phyloP scores from a whole-genome alignment of 2,113 vertebrate species.

The Pomatorhinus ruficollis region DNA sequence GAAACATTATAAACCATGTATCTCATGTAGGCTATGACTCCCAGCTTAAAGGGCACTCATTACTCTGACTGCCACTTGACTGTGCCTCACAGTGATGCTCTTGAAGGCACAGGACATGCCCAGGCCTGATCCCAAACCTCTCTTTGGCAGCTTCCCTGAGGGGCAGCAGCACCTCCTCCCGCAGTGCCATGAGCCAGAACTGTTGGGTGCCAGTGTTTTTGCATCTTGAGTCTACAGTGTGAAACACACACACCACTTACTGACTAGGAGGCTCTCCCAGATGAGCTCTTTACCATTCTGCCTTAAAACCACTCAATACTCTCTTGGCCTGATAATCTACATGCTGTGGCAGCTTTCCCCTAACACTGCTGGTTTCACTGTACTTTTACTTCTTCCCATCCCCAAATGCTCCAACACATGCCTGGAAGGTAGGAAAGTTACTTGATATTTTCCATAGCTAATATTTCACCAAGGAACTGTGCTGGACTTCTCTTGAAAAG shows the following conservation, averaged over 20 bases:
- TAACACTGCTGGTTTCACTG: not conserved
- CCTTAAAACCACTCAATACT: not conserved
- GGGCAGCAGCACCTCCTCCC: not conserved
- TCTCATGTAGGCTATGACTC: rapidly evolving
- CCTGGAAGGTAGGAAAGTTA: not conserved
- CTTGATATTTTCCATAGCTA: not conserved
- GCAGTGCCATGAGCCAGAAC: not conserved
- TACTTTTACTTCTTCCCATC: not conserved
- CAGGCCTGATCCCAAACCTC: not conserved
- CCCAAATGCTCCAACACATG: not conserved
- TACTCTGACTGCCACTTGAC: not conserved
- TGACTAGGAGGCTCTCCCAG: not conserved
- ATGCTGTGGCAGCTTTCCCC: not conserved
- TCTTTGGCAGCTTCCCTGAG: rapidly evolving
- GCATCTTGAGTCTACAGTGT: not conserved
- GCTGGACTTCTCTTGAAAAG: not conserved
- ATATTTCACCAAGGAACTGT: not conserved
- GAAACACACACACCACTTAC: not conserved
- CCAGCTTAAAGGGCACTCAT: not conserved
- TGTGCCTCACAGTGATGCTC: not conserved
- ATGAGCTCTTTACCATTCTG: not conserved
- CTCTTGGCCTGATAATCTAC: not conserved
- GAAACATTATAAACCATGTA: rapidly evolving
- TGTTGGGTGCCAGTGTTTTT: rapidly evolving
- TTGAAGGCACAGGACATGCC: rapidly evolving